These are phyloP conservation scores for Eubasilissa regina DNA, from an alignment of 1,140 invertebrate species.

Conservation along the genomic window DNA sequence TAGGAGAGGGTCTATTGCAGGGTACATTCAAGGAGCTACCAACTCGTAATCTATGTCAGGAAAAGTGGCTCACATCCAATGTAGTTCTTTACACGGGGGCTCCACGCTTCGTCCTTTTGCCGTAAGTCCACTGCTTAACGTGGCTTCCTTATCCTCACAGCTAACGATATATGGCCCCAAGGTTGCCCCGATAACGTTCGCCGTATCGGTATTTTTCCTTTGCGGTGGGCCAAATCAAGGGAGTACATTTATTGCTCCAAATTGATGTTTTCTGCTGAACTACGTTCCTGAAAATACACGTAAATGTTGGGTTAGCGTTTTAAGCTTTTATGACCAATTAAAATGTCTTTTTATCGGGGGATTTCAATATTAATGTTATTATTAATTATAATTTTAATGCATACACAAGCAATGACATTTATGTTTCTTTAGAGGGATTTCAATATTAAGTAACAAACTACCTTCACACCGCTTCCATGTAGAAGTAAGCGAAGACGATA, in stretches of 20 bases:
- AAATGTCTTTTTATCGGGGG: no score
- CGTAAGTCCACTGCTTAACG: not conserved
- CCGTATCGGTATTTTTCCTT: conserved; percentile 13
- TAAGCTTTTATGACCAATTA: not conserved
- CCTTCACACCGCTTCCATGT: no score
- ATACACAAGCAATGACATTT: no score
- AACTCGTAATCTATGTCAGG: not conserved
- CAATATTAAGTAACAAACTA: no score
- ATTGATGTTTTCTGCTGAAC: not conserved
- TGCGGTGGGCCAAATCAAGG: not conserved
- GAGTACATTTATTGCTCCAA: not conserved
- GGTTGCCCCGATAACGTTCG: not conserved
- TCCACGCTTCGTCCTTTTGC: not conserved
- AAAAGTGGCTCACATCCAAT: conserved; percentile 1
- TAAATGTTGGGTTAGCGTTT: not conserved
- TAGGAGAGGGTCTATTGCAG: conserved; percentile 5
- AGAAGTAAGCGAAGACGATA: no score
- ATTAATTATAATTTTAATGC: no score
- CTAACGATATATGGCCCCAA: not conserved
- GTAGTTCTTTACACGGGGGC: not conserved
- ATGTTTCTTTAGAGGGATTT: no score
- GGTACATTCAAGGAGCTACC: not conserved
- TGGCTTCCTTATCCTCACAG: not conserved
- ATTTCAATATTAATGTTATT: no score
- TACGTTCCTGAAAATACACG: not conserved